Evolutionary conservation across 2,113 vertebrate species (phyloP), one percentile per base, ranked within the genome.

Genomic region (Canis aureus): DNA sequence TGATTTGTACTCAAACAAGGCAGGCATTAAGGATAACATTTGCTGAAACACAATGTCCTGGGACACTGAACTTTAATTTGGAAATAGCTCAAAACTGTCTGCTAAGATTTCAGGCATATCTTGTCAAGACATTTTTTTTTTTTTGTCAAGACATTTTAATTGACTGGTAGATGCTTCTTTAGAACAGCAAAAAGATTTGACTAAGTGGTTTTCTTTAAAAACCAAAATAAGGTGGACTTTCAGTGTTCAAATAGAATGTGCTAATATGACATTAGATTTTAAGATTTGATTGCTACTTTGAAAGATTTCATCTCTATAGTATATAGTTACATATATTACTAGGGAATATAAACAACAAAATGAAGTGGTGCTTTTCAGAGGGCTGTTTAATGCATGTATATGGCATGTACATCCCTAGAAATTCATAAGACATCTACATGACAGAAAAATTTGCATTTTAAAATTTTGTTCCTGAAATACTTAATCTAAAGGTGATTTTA

Each of bases 261-360:
- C 27, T 90, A 87, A 74, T 86, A 62, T 43, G 82, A 83, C 32
- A 94, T 29, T 49, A 91, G 43, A 83, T 74, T 91, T 79, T 92
- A 97, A 95, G 53, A 86, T 79, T 82, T 86, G 32, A 91, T n/a
- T 89, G 43, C 76, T 79, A 78, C 43, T 96, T 90, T 86, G 23
- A 81, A 93, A 80, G 59, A 81, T 73, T 83, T 43, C 53, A 91
- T 84, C 6, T 35, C n/a, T 43, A 15, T 94, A 51, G 25, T 32
- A 73, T 69, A 25, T 32, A 38, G 2, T 57, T 76, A 49, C 19
- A 78, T 92, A 59, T 91, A 67, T 76, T 80, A 51, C 29, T 43
- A 25, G 87, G 49, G 49, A 92, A 55, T 67, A 69, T 9, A 84
- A 51, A 80, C 23, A 94, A 69, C 32, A 91, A 84, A 95, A 89